Evolutionary conservation across 2,797 vertebrate genomes (phyloP).

Genomic region (Serranus cabrilla): DNA sequence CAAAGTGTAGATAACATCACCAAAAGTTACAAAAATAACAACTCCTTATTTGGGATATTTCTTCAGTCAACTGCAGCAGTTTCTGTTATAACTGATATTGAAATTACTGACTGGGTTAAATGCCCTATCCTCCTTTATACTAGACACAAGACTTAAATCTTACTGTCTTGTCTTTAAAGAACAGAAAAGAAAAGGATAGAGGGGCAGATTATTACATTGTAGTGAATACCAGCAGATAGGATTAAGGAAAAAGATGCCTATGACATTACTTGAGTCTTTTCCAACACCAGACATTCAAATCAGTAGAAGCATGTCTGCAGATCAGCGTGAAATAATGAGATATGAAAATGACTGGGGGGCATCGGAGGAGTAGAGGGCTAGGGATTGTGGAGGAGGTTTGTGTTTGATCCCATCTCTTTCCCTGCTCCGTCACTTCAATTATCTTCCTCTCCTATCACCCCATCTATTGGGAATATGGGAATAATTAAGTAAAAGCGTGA

Average conservation of each 20-base stretch:
- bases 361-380: slow-evolving; percentile 81
- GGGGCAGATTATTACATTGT: slow-evolving; percentile 45
- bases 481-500: slow-evolving; percentile 79
- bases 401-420: slow-evolving; percentile 87
- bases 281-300: slow-evolving; percentile 65
- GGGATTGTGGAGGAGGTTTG: slow-evolving; percentile 75
- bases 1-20: background rate
- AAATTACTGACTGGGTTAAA: slow-evolving; percentile 4
- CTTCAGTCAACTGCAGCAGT: background rate
- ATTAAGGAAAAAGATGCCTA: slow-evolving; percentile 57
- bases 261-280: slow-evolving; percentile 62
- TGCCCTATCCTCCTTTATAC: slow-evolving; percentile 4
- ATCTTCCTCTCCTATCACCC: slow-evolving; percentile 83
- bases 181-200: slow-evolving; percentile 30
- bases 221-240: slow-evolving; percentile 46
- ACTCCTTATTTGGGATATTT: background rate
- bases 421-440: slow-evolving; percentile 88
- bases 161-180: slow-evolving; percentile 33
- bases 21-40: background rate
- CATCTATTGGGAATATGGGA: slow-evolving; percentile 76
- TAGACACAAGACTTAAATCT: slow-evolving; percentile 8
- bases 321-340: slow-evolving; percentile 82
- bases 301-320: slow-evolving; percentile 61
- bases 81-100: background rate
- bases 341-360: slow-evolving; percentile 89